phyloP scores from a whole-genome alignment of 2,113 vertebrate species.

The Cheirogaleus medius region DNA sequence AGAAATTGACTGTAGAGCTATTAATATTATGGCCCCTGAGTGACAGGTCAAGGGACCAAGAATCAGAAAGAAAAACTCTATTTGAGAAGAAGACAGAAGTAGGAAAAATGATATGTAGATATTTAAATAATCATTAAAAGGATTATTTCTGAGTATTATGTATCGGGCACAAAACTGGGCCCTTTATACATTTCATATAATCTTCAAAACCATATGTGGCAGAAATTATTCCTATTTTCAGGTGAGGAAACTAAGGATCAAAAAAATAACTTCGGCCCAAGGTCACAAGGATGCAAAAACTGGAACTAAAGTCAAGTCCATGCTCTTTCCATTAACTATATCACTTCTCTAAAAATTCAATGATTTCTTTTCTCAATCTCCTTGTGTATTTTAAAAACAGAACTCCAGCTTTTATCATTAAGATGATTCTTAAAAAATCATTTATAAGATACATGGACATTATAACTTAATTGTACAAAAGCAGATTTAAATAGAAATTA shows the following conservation, averaged over 20 bases:
- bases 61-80: neutral
- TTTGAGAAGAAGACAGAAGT: neutral
- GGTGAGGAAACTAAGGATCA: neutral
- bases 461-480: neutral
- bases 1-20: neutral
- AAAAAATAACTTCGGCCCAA: neutral
- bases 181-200: neutral
- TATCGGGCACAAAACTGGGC: neutral
- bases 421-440: neutral
- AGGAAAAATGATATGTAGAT: neutral
- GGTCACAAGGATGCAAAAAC: neutral
- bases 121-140: neutral
- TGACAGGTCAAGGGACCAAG: neutral
- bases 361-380: neutral
- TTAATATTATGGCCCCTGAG: neutral
- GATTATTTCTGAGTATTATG: neutral
- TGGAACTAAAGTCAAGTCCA: neutral
- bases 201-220: neutral
- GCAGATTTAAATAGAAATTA: conserved; percentile 2
- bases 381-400: neutral
- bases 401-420: neutral
- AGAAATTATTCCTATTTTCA: conserved; percentile 4
- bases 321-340: neutral
- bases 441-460: neutral
- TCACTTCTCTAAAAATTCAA: neutral